phyloP scores from a whole-genome alignment of 23 tunicate species.

The Trididemnum clinides region DNA sequence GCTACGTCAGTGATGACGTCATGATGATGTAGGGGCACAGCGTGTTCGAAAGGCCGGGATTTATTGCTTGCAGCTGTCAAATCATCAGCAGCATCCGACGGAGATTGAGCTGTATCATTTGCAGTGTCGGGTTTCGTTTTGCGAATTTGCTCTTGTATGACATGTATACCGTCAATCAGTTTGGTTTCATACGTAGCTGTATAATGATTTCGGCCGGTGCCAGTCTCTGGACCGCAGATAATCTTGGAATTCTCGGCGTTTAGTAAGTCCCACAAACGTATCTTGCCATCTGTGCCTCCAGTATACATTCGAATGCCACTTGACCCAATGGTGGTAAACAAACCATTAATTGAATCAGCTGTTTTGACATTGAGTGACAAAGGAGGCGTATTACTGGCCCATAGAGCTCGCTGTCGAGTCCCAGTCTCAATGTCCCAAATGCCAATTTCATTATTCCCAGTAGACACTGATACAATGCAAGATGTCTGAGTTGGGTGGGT shows the following conservation, averaged over 20 bases:
- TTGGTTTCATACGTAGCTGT: slow-evolving; percentile 55
- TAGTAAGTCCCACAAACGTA: slow-evolving; percentile 76
- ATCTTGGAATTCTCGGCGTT: slow-evolving; percentile 57
- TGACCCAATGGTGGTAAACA: slow-evolving; percentile 26
- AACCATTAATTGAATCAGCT: slow-evolving; percentile 80
- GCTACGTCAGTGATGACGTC: slow-evolving; percentile 87
- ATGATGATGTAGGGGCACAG: slow-evolving; percentile 60
- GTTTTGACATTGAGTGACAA: slow-evolving; percentile 60
- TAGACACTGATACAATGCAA: slow-evolving; percentile 71
- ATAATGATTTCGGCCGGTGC: slow-evolving; percentile 38
- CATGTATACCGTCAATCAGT: slow-evolving; percentile 79
- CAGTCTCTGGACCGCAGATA: slow-evolving; percentile 66
- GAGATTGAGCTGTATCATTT: background rate
- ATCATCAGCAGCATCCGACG: slow-evolving; percentile 7
- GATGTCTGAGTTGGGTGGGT: slow-evolving; percentile 74
- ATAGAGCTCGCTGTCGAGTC: slow-evolving; percentile 64
- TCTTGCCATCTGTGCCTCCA: slow-evolving; percentile 81
- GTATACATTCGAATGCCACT: slow-evolving; percentile 61
- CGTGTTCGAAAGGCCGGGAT: slow-evolving; percentile 41
- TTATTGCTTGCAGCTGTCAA: slow-evolving; percentile 19
- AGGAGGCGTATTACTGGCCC: slow-evolving; percentile 88
- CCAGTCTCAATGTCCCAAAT: slow-evolving; percentile 87
- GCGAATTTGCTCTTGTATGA: slow-evolving; percentile 71
- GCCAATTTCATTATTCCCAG: slow-evolving; percentile 87
- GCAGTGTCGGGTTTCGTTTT: slow-evolving; percentile 28